Evolutionary conservation across 2,113 vertebrate genomes (phyloP).

Genomic region (Eclectus roratus): DNA sequence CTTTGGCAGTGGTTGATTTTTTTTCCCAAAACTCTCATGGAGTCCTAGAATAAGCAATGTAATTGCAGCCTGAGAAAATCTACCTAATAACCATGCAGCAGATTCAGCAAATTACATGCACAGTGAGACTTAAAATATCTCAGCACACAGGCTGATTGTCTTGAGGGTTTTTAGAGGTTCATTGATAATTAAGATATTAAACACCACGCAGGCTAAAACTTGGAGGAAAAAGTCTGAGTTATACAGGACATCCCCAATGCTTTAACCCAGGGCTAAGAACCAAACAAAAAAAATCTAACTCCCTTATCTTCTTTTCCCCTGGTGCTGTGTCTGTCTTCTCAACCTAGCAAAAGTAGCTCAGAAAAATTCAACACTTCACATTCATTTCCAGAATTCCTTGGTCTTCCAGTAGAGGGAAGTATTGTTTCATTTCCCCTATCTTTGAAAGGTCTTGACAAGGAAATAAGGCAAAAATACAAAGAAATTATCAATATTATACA

Average conservation of each 20-base stretch:
- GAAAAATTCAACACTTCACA: neutral
- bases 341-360: neutral
- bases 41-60: neutral
- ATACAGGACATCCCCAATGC: neutral
- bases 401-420: constrained; percentile 71
- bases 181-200: neutral
- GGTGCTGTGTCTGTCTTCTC: neutral
- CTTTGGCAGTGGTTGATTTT: neutral
- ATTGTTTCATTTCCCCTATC: constrained; percentile 55
- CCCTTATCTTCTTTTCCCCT: neutral
- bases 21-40: neutral
- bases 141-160: neutral
- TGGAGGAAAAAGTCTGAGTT: neutral
- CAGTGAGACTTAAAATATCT: neutral
- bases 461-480: neutral
- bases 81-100: neutral
- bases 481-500: neutral
- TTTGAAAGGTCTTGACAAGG: neutral
- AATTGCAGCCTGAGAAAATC: constrained; percentile 6
- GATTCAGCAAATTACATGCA: neutral
- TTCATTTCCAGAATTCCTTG: neutral
- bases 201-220: neutral
- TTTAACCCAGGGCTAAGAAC: neutral
- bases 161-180: neutral
- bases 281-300: neutral